Base-by-base conservation (phyloP, 2,113 vertebrate species). In the Hypocryptadius cinnamomeus region DNA sequence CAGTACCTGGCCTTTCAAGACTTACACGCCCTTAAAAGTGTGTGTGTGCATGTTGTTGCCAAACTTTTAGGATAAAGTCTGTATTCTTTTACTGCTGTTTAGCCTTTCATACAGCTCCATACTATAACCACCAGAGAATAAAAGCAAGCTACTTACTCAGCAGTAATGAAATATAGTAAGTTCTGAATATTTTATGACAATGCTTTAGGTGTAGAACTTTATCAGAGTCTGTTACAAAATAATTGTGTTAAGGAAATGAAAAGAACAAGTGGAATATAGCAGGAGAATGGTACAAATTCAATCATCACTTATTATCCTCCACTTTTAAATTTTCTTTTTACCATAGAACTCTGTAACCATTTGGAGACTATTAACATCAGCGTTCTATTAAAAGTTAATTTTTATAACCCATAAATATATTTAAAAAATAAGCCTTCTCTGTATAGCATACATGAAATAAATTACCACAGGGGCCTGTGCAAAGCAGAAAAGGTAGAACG, bases 151-250 rank as follows among this genome's bases (percentile, higher is more conserved):
- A 93, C 97, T 97, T 97, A 97, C 90, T 97, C 97, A 97, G 96
- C 97, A 96, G 61, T 81, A 95, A 88, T 92, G 95, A 97, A 95
- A 96, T 94, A 97, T 59, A 97, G 96, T 89, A 95, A 93, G 95
- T 95, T 96, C 92, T 97, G 96, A 97, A 97, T 97, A 97, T 97
- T 97, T 98, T 96, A 98, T 97, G 85, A 91, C 94, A 85, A 91
- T 2, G 78, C 91, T 97, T 97, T 96, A 97, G 97, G 96, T 97
- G 63, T 95, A 97, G 97, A 97, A 96, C 88, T 96, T 97, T 95
- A 94, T 92, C 94, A 96, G 95, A 73, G 44, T 87, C 87, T 2
- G 4, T 45, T 94, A 60, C 73, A 92, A 90, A 95, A 90, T 90
- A 90, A 93, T 76, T 90, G 44, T 81, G 56, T 64, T 78, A 72